Evolutionary conservation across 2,113 vertebrate species (phyloP), one percentile per base, ranked within the genome.

Genomic region (Sterna hirundo): DNA sequence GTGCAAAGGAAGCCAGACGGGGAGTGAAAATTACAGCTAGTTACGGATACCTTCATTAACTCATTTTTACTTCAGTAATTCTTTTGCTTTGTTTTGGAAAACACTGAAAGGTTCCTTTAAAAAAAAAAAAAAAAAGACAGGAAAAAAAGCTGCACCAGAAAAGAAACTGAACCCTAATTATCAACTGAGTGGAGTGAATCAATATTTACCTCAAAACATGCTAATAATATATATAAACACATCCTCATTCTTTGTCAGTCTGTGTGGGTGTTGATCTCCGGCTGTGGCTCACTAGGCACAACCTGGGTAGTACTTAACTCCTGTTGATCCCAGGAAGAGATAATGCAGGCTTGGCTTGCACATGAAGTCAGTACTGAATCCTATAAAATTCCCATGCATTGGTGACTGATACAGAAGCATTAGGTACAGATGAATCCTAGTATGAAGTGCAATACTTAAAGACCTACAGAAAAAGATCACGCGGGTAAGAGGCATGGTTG

Each of bases 141-240:
- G 8, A 5, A 47, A 79, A 75, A 42, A 71, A 44, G 15, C 77
- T 65, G 16, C 38, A 60, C 26, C 22, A 79, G 47, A 69, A 86
- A 78, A 93, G 3, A 83, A 94, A 75, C 29, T 34, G 60, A 88
- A 75, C 21, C n/a, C 44, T 71, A 94, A 95, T 96, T 93, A 88
- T 74, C 52, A 90, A 44, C 40, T 88, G 57, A 68, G 42, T 64
- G 78, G 55, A 90, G 26, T 44, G n/a, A 92, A 93, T 93, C 86
- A 96, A 71, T 91, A 92, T 95, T 95, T 96, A 93, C 72, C 32
- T 93, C 88, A 92, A 94, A 95, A 90, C 69, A 95, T 34, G 16
- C 40, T 92, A 88, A 79, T 68, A 88, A 75, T 88, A 14, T 75
- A 71, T 42, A 92, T 66, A 88, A 94, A 94, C 60, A 95, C n/a